Conservation (phyloP, 2,888 invertebrate genomes). For the Rugalucina vietnamica region DNA sequence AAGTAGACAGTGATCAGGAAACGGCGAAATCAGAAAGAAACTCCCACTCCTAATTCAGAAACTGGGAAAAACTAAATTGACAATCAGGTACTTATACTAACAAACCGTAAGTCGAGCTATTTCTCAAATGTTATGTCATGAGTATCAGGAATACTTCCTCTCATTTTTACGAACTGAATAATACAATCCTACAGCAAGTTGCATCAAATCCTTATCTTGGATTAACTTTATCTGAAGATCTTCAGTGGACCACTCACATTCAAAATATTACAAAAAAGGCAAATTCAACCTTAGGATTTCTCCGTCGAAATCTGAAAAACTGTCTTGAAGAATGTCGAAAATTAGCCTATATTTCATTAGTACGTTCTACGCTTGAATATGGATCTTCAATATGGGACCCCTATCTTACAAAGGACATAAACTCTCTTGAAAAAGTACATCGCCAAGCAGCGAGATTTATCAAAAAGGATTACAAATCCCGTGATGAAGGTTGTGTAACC, state of each 20-base stretch:
- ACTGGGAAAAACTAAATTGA: no score
- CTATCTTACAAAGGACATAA: constrained; percentile 13
- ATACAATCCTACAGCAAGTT: constrained; percentile 22
- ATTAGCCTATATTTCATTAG: constrained; percentile 10
- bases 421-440: constrained; percentile 5
- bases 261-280: constrained; percentile 30
- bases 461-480: not conserved
- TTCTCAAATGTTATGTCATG: not conserved
- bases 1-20: no score
- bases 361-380: constrained; percentile 9
- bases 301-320: constrained; percentile 30
- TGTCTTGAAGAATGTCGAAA: constrained; percentile 21
- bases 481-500: constrained; percentile 4
- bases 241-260: constrained; percentile 39
- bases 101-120: no score
- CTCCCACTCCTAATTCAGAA: no score
- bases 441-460: constrained; percentile 2
- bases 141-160: not conserved
- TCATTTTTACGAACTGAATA: not conserved
- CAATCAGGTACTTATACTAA: no score
- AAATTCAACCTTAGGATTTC: constrained; percentile 29
- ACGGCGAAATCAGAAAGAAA: no score
- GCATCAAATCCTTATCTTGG: constrained; percentile 14
- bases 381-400: constrained; percentile 12
- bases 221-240: constrained; percentile 15